Evolutionary conservation across 1,140 invertebrate species (phyloP), one percentile per base, ranked within the genome.

Genomic region (Glossosoma conforme): DNA sequence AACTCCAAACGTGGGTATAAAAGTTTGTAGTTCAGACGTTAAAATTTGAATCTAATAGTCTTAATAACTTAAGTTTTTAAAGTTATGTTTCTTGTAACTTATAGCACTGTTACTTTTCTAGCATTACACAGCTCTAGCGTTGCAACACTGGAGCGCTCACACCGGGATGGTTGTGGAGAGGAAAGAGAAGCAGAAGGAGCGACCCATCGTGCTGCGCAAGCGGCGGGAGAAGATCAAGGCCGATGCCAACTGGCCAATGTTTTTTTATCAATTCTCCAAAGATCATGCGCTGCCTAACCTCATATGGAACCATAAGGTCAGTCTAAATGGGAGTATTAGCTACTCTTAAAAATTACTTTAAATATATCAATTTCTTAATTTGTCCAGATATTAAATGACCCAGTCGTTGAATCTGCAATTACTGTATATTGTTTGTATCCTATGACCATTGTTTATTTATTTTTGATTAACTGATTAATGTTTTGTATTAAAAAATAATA

Each of bases 281-380:
- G 94, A 99, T 76, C 96, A 99, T 70, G 84, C 91, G 20, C 78
- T 95, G 66, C 91, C 97, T 3, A 97, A 99, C 76, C 78, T 99
- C 5, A 97, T 99, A 61, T 99, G 97, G 97, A 99, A 99, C 76
- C 93, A 95, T 63, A 96, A 94, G 69, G 89, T 89, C 65, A 43
- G 43, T 60, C 61, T 57, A 50, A 44, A 6, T n/a, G n/a, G n/a
- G n/a, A n/a, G n/a, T 28, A 28, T 28, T 28, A 8, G 25, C 6
- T 28, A 28, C n/a, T 28, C n/a, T 28, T 28, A 28, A 28, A 28
- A 6, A 28, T 28, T 8, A 28, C 6, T n/a, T n/a, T n/a, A n/a
- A 28, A 28, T 28, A n/a, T 28, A 28, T 28, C n/a, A 8, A 28
- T n/a, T 28, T 28, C n/a, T n/a, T n/a, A 28, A 8, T n/a, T 28